Percentiles rank a stretch among this genome's conserved stretches.
Evolutionary conservation across 1,140 invertebrate species (phyloP).

Genomic region (Drosophila melanica): DNA sequence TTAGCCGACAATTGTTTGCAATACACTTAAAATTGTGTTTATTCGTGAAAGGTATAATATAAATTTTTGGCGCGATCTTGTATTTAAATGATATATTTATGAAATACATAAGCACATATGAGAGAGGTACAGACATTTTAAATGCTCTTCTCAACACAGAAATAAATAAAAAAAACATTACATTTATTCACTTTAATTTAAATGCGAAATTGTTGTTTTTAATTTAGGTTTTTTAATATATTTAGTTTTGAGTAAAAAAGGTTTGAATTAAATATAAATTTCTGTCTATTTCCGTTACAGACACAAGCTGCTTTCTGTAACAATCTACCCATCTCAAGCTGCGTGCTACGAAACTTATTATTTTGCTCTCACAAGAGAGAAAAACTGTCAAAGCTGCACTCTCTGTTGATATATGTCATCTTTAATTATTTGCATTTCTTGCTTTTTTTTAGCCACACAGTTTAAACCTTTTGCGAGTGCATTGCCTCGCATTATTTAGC

Average conservation of each 20-base stretch:
- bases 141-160: not conserved
- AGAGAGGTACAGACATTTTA: not conserved
- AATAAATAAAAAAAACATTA: no score
- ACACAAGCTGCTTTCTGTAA: not conserved
- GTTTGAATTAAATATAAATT: no score
- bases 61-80: not conserved
- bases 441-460: not conserved
- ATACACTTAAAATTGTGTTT: conserved; percentile 14
- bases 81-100: not conserved
- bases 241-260: no score
- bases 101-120: not conserved
- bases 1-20: conserved; percentile 14
- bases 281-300: no score
- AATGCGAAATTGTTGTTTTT: no score
- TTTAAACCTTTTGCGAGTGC: conserved; percentile 36
- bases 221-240: no score
- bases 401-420: not conserved
- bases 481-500: conserved; percentile 52
- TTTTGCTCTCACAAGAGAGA: not conserved
- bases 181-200: no score
- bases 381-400: not conserved
- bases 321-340: no score
- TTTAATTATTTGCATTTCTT: conserved; percentile 7
- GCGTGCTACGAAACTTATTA: not conserved
- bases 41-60: not conserved